Evolutionary conservation across 2,113 vertebrate species (phyloP).

Genomic region (Ranitomeya imitator): DNA sequence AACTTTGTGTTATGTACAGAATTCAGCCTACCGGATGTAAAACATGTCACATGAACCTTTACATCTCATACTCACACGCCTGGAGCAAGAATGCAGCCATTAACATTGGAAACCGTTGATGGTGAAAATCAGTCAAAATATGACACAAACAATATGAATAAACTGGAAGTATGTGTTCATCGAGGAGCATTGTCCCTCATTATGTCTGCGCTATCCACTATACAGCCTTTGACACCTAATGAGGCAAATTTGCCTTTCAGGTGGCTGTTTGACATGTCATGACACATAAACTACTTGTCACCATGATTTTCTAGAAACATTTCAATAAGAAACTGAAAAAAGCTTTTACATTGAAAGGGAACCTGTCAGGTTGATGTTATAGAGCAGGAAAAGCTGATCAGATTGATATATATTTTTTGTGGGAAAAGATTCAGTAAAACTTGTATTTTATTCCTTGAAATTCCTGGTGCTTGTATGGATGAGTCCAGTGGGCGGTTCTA

Average conservation of each 20-base stretch:
- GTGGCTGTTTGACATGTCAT: not conserved
- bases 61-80: not conserved
- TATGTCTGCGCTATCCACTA: not conserved
- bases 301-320: no score
- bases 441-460: no score
- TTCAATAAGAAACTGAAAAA: no score
- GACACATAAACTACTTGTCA: not conserved
- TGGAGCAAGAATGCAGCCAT: not conserved
- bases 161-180: not conserved
- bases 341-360: no score
- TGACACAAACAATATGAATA: not conserved
- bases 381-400: no score
- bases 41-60: not conserved
- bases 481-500: no score
- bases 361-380: no score
- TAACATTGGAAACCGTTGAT: not conserved
- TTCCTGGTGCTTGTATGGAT: no score
- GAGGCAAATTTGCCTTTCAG: not conserved
- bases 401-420: no score
- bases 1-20: not conserved
- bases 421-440: no score
- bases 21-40: not conserved
- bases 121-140: not conserved
- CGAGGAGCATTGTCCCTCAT: not conserved
- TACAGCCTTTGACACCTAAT: not conserved